Evolutionary conservation across 2,113 vertebrate species (phyloP).

Genomic region (Tachysurus vachellii): DNA sequence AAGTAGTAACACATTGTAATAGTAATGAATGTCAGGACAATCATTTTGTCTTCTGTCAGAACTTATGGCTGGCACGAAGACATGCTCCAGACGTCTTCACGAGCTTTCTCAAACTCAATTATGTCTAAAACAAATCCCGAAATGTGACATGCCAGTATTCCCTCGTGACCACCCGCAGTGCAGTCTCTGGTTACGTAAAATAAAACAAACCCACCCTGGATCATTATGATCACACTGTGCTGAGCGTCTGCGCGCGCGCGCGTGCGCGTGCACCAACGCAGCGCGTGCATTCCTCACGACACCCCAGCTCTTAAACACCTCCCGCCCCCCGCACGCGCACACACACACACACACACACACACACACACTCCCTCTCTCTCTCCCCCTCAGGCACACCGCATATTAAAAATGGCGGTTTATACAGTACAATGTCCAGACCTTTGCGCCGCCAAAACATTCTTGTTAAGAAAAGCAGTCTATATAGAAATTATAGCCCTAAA

Average conservation of each 20-base stretch:
- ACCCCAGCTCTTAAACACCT: not conserved
- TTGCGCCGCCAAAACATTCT: conserved; percentile 53
- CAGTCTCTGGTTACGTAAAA: not conserved
- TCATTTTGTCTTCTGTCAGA: not conserved
- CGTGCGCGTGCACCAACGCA: not conserved
- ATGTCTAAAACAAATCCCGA: not conserved
- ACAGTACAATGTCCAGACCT: conserved; percentile 64
- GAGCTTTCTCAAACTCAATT: not conserved
- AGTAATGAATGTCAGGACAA: not conserved
- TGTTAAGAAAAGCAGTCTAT: not conserved
- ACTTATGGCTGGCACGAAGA: not conserved
- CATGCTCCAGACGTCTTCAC: not conserved
- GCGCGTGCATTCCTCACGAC: too few species aligned
- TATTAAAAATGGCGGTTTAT: conserved; percentile 83
- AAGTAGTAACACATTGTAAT: not conserved
- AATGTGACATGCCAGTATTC: not conserved
- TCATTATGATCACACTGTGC: not conserved
- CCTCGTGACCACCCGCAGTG: not conserved
- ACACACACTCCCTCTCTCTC: conserved; percentile 19
- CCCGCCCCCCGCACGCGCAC: not conserved
- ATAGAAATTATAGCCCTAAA: not conserved
- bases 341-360: conserved; percentile 25
- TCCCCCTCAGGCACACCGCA: conserved; percentile 66
- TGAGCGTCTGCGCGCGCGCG: not conserved
- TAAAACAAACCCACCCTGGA: conserved; percentile 11